These are phyloP conservation scores for Parazoanthus atlanticus DNA, from an alignment of 92 coral and sea anemone species.

Conservation along the genomic window DNA sequence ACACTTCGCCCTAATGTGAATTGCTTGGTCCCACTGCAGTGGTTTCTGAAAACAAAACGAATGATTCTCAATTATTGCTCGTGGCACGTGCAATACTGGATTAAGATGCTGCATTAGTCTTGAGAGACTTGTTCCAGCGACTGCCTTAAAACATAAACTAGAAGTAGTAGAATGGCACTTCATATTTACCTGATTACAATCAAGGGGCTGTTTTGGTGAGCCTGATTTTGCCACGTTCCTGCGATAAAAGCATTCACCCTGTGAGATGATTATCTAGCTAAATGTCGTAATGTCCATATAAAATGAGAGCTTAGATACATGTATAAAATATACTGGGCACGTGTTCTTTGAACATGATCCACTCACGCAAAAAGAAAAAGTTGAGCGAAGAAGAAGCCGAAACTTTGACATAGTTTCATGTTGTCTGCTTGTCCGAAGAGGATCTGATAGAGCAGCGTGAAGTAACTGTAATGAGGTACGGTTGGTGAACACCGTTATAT, in stretches of 20 bases:
- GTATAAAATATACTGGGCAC: background rate
- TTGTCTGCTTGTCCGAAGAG: slow-evolving; percentile 14
- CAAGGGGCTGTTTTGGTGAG: background rate
- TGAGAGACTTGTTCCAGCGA: slow-evolving; percentile 3
- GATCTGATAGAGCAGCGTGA: background rate
- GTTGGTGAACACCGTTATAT: slow-evolving; percentile 17
- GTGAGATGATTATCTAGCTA: slow-evolving; percentile 29
- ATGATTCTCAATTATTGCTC: background rate
- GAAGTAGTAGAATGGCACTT: background rate
- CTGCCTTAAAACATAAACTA: background rate
- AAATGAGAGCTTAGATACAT: background rate
- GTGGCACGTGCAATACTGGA: background rate
- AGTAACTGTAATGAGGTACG: background rate
- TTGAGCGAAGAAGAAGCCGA: background rate
- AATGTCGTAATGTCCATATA: background rate
- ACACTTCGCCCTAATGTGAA: background rate
- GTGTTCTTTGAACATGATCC: slow-evolving; percentile 14
- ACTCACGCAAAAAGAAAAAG: slow-evolving; percentile 39
- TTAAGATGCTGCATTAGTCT: background rate
- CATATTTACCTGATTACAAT: slow-evolving; percentile 25
- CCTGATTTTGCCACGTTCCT: slow-evolving; percentile 20
- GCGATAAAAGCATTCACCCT: background rate
- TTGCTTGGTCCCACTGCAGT: background rate
- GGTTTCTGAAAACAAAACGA: background rate
- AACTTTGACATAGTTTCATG: slow-evolving; percentile 28